These are phyloP conservation scores for Crossoptilon crossoptilon DNA, from an alignment of 2,797 vertebrate genomes.

Conservation along the genomic window DNA sequence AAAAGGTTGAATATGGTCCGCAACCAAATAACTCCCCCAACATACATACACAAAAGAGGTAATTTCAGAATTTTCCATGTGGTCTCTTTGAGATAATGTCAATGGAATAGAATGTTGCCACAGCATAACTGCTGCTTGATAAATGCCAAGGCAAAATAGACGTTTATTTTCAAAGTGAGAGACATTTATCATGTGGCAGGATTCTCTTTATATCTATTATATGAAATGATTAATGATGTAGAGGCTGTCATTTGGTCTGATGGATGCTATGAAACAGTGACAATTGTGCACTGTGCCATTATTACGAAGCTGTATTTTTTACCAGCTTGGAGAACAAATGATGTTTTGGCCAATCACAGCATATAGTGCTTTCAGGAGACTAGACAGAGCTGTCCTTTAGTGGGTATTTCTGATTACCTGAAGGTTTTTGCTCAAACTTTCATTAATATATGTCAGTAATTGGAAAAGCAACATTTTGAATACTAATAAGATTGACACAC, in stretches of 20 bases:
- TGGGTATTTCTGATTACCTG: constrained; percentile 50
- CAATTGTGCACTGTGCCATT: constrained; percentile 54
- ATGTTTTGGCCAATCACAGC: constrained; percentile 36
- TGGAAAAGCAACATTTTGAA: constrained; percentile 24
- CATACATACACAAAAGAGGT: background rate
- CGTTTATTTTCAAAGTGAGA: constrained; percentile 69
- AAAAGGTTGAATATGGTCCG: background rate
- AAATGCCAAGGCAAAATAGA: constrained; percentile 73
- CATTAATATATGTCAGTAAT: constrained; percentile 37
- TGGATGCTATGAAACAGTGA: constrained; percentile 67
- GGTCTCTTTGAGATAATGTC: constrained; percentile 65
- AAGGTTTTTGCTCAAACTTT: constrained; percentile 40
- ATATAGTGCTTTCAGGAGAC: constrained; percentile 6
- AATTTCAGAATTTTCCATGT: constrained; percentile 46
- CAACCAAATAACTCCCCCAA: background rate
- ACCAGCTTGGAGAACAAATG: constrained; percentile 53
- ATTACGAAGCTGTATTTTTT: constrained; percentile 37
- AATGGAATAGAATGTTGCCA: constrained; percentile 49
- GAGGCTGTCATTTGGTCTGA: constrained; percentile 70
- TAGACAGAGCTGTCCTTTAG: constrained; percentile 29
- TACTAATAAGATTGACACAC: constrained; percentile 14
- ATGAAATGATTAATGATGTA: constrained; percentile 74
- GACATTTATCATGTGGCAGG: constrained; percentile 72
- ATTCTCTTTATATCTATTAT: constrained; percentile 69
- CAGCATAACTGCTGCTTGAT: constrained; percentile 55